These are phyloP conservation scores for Apis mellifera DNA, from an alignment of 1,140 invertebrate species.

Conservation along the genomic window DNA sequence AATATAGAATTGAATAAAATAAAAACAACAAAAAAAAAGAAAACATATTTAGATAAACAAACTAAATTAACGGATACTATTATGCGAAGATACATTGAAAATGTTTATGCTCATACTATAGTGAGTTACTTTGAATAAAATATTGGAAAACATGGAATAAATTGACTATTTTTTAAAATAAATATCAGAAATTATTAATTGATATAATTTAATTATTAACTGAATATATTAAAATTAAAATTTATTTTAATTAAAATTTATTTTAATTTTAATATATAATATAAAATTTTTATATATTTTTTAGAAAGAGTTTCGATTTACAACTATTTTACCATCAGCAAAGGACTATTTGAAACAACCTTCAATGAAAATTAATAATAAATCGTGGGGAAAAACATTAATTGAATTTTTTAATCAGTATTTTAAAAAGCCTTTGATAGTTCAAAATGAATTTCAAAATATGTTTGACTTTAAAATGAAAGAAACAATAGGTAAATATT, in stretches of 20 bases:
- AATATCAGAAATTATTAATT: background rate
- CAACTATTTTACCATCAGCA: background rate
- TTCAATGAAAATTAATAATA: background rate
- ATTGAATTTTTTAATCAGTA: background rate
- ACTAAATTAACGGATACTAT: background rate
- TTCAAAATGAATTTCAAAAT: background rate
- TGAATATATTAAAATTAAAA: background rate
- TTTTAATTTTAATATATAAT: no score
- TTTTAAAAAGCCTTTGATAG: background rate
- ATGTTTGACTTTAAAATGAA: background rate
- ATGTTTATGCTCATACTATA: slow-evolving; percentile 6
- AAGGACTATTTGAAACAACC: slow-evolving; percentile 3
- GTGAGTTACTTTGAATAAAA: slow-evolving; percentile 10
- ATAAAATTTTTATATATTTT: background rate
- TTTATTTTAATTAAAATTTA: background rate
- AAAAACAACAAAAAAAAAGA: background rate
- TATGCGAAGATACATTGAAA: background rate
- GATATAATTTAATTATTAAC: background rate
- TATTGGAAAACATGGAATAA: background rate
- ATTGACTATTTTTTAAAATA: background rate
- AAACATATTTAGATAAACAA: background rate
- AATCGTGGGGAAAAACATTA: background rate
- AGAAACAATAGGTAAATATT: background rate
- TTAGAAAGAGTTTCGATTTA: background rate
- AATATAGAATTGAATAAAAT: background rate